These are phyloP conservation scores for Macrocentrus cingulum DNA, from an alignment of 1,140 invertebrate genomes.

Conservation along the genomic window DNA sequence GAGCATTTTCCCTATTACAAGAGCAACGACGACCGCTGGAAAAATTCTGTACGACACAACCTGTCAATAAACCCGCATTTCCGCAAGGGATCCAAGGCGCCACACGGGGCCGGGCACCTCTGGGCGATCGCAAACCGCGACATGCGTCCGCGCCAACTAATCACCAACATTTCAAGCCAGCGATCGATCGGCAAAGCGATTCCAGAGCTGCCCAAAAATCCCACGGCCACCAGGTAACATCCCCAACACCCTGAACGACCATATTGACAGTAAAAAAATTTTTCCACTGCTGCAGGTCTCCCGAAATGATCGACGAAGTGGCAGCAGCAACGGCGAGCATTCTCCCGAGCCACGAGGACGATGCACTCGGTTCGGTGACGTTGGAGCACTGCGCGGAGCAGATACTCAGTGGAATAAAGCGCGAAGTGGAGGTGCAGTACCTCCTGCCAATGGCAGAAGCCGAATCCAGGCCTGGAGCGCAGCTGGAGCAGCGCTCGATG, in stretches of 20 bases:
- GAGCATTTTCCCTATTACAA: slow-evolving; percentile 85
- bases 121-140: slow-evolving; percentile 76
- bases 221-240: slow-evolving; percentile 8
- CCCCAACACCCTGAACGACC: too few relatives aligned
- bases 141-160: slow-evolving; percentile 48
- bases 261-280: too few relatives aligned
- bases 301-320: slow-evolving; percentile 47
- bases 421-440: slow-evolving; percentile 60
- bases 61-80: slow-evolving; percentile 88
- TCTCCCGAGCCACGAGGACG: slow-evolving; percentile 40
- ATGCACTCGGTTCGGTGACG: slow-evolving; percentile 40
- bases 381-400: slow-evolving; percentile 59
- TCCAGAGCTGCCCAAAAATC: slow-evolving; percentile 29
- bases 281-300: slow-evolving; percentile 35
- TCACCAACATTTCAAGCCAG: slow-evolving; percentile 30
- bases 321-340: slow-evolving; percentile 56
- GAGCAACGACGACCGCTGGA: slow-evolving; percentile 85
- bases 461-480: slow-evolving; percentile 36
- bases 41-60: slow-evolving; percentile 86
- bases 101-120: slow-evolving; percentile 81
- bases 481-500: slow-evolving; percentile 34
- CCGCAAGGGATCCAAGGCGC: slow-evolving; percentile 79
- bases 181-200: slow-evolving; percentile 22
- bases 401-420: slow-evolving; percentile 58
- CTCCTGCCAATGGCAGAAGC: slow-evolving; percentile 49